A percentile compares a stretch with the other conserved stretches of the same genome.
phyloP scores from a whole-genome alignment of 2,888 invertebrate species.

The Oegoconia quadripuncta region DNA sequence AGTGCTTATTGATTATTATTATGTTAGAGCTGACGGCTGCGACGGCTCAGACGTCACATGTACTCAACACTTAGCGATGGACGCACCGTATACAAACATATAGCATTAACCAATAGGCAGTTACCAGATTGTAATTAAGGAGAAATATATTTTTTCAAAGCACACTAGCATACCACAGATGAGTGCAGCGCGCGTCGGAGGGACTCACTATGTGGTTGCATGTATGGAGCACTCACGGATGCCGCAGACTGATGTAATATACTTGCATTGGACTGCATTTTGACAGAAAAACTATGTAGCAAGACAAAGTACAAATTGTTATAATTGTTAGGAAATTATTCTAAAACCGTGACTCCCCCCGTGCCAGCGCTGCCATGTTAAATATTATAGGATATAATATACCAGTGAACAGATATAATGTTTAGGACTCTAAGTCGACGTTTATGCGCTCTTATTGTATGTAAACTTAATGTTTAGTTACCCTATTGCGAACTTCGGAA shows the following conservation, averaged over 20 bases:
- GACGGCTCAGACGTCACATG: too few relatives aligned
- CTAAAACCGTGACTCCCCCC: too few relatives aligned
- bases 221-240: background rate
- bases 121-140: conserved; percentile 69
- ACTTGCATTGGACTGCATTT: too few relatives aligned
- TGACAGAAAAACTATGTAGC: too few relatives aligned
- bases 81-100: conserved; percentile 19
- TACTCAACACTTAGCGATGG: too few relatives aligned
- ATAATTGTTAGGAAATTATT: too few relatives aligned
- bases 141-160: conserved; percentile 64
- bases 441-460: conserved; percentile 57
- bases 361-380: background rate
- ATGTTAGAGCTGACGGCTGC: too few relatives aligned
- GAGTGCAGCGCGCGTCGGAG: background rate
- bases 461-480: conserved; percentile 70
- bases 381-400: background rate
- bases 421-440: conserved; percentile 71
- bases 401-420: conserved; percentile 61
- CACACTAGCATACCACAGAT: conserved; percentile 37
- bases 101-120: conserved; percentile 60
- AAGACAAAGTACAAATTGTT: too few relatives aligned
- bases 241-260: too few relatives aligned
- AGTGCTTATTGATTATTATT: conserved; percentile 9
- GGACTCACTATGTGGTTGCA: background rate
- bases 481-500: conserved; percentile 69